Percentiles rank a stretch among this genome's conserved stretches.
Evolutionary conservation across 37 sponge, comb jelly and placozoan species (phyloP).

Genomic region (Agelas oroides): DNA sequence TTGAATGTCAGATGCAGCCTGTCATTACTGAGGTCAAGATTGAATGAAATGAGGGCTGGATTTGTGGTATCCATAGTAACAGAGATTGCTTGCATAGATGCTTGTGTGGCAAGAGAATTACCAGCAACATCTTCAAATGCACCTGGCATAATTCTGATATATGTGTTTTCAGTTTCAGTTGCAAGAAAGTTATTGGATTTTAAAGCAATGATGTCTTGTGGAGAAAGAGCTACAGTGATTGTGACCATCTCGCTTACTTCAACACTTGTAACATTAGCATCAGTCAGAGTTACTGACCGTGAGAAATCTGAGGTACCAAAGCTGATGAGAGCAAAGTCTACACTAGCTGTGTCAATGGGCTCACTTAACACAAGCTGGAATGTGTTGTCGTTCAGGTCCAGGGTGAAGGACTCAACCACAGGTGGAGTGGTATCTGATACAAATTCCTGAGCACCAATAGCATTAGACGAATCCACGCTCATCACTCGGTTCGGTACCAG

Average conservation of each 20-base stretch:
- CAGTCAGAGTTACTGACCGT: constrained; percentile 40
- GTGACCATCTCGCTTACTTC: constrained; percentile 18
- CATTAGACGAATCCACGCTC: constrained; percentile 22
- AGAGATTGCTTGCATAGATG: constrained; percentile 11
- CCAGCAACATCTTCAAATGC: constrained; percentile 56
- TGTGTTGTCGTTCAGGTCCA: constrained; percentile 66
- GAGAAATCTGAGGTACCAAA: constrained; percentile 28
- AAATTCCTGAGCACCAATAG: constrained; percentile 50
- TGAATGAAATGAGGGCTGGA: constrained; percentile 63
- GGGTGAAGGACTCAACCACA: constrained; percentile 46
- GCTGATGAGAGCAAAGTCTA: constrained; percentile 44
- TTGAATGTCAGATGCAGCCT: constrained; percentile 75
- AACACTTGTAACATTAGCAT: constrained; percentile 36
- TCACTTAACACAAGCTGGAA: constrained; percentile 77
- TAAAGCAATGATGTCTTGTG: constrained; percentile 54
- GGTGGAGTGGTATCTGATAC: constrained; percentile 74
- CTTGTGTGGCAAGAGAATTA: constrained; percentile 3
- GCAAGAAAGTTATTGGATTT: constrained; percentile 54
- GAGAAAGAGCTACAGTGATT: constrained; percentile 45
- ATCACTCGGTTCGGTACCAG: constrained; percentile 54
- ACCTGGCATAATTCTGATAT: constrained; percentile 28
- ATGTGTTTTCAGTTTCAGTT: constrained; percentile 39
- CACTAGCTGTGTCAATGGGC: constrained; percentile 55
- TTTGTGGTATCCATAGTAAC: constrained; percentile 62
- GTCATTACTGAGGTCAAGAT: constrained; percentile 64